phyloP scores from a whole-genome alignment of 2,888 invertebrate species.

The Belgica antarctica region DNA sequence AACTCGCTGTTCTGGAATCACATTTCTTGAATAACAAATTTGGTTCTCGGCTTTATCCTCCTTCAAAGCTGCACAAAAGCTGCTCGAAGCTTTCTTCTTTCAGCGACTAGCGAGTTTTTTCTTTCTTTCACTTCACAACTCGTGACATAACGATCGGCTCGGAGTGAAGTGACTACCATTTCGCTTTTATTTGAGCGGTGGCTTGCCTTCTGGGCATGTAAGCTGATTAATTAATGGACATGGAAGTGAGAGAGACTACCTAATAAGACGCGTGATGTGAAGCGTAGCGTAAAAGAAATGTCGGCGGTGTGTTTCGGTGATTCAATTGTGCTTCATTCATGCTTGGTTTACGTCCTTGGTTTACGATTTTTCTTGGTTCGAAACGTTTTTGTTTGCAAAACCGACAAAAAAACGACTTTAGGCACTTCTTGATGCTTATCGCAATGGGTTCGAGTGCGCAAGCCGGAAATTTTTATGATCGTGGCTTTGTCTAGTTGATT shows the following conservation, averaged over 20 bases:
- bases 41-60: too few relatives aligned
- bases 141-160: neutral
- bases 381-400: neutral
- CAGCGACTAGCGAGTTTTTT: slow-evolving; percentile 1
- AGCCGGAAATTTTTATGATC: too few relatives aligned
- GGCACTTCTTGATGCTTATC: neutral
- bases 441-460: too few relatives aligned
- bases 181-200: too few relatives aligned
- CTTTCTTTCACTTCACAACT: neutral
- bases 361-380: neutral
- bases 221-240: neutral
- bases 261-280: neutral
- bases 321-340: slow-evolving; percentile 22
- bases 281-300: slow-evolving; percentile 1
- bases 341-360: slow-evolving; percentile 18
- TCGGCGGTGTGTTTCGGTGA: neutral
- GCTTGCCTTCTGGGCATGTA: neutral
- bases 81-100: too few relatives aligned
- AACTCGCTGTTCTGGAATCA: too few relatives aligned
- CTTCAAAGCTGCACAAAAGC: too few relatives aligned
- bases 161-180: neutral
- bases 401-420: neutral
- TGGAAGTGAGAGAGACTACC: neutral
- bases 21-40: too few relatives aligned
- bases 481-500: too few relatives aligned